Percentiles rank a stretch among this genome's conserved stretches.
These are phyloP conservation scores for Protophormia terraenovae DNA, from an alignment of 2,888 invertebrate species.

Conservation along the genomic window DNA sequence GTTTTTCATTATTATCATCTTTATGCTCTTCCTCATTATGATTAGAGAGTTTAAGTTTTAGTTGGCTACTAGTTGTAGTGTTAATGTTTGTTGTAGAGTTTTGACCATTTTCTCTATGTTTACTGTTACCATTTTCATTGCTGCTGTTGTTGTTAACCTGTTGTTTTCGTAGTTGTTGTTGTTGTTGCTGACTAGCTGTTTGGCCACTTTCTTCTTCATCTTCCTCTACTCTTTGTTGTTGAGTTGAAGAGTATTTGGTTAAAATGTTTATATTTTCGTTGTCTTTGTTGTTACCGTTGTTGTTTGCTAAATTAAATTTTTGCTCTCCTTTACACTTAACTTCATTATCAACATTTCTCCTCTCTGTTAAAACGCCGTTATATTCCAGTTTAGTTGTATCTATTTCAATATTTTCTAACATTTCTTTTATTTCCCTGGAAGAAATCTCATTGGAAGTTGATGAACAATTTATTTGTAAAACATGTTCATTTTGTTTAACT, in stretches of 20 bases:
- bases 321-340: slow-evolving; percentile 41
- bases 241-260: slow-evolving; percentile 72
- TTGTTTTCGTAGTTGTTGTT: slow-evolving; percentile 24
- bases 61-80: too few relatives aligned
- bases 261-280: slow-evolving; percentile 23
- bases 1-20: slow-evolving; percentile 19
- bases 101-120: slow-evolving; percentile 63
- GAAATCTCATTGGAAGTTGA: slow-evolving; percentile 46
- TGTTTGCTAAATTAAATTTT: background rate
- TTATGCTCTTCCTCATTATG: slow-evolving; percentile 56
- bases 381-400: slow-evolving; percentile 10
- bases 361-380: slow-evolving; percentile 44
- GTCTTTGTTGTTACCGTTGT: slow-evolving; percentile 42
- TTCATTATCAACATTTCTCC: slow-evolving; percentile 60
- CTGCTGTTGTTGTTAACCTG: slow-evolving; percentile 41
- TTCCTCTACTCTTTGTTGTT: slow-evolving; percentile 21
- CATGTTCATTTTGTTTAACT: slow-evolving; percentile 36
- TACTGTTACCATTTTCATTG: slow-evolving; percentile 64
- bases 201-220: slow-evolving; percentile 71
- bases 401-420: slow-evolving; percentile 10
- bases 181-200: slow-evolving; percentile 56
- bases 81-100: too few relatives aligned
- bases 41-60: slow-evolving; percentile 38
- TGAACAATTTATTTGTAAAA: slow-evolving; percentile 55
- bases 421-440: slow-evolving; percentile 51